Evolutionary conservation across 2,113 vertebrate species (phyloP).

Genomic region (Oreochromis tanganicae): DNA sequence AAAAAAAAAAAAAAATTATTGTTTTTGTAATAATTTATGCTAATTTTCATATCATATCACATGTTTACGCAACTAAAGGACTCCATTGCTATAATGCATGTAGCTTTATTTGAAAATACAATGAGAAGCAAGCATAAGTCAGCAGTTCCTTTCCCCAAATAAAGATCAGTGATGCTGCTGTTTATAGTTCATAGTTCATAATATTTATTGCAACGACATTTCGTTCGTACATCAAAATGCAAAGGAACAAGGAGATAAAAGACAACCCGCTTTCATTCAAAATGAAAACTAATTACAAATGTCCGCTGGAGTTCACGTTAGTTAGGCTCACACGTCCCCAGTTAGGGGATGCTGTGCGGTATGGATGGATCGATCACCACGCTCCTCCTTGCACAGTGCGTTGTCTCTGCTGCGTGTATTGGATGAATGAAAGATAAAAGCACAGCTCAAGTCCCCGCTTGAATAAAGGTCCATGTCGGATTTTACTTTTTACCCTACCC

Average conservation of each 20-base stretch:
- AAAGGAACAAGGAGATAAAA: not conserved
- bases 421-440: conserved; percentile 20
- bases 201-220: not conserved
- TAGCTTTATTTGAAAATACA: not conserved
- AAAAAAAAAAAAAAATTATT: too few relatives aligned
- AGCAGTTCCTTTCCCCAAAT: not conserved
- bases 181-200: not conserved
- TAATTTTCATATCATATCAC: not conserved
- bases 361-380: not conserved
- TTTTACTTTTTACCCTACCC: conserved; percentile 42
- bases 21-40: not conserved
- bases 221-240: not conserved
- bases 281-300: not conserved
- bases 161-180: not conserved
- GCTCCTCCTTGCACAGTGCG: not conserved
- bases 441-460: not conserved
- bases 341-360: not conserved
- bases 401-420: not conserved
- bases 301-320: not conserved
- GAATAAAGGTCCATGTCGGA: conserved; percentile 39
- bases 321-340: not conserved
- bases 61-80: not conserved
- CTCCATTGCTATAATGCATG: not conserved
- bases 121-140: not conserved
- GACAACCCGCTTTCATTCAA: not conserved